Conservation (phyloP, 2,113 vertebrate genomes). For the Bostrychus sinensis region DNA sequence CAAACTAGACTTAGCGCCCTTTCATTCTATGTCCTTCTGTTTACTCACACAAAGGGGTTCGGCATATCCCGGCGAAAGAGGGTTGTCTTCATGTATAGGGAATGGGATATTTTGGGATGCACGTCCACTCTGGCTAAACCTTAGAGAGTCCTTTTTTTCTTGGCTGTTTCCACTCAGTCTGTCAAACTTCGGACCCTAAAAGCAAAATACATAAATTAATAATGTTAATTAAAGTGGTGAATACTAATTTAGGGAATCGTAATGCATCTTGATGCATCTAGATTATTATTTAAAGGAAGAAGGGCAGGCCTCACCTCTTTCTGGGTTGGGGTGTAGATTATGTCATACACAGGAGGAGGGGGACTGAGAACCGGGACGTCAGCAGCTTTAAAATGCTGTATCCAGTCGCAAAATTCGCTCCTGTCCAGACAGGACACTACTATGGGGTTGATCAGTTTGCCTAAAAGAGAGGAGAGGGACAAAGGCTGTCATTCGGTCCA, state of each 20-base stretch:
- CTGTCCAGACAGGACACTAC: constrained; percentile 78
- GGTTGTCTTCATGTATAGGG: constrained; percentile 65
- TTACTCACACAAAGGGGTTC: constrained; percentile 86
- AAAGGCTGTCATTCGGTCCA: constrained; percentile 67
- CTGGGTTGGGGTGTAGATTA: constrained; percentile 80
- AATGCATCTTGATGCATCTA: not conserved
- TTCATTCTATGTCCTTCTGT: constrained; percentile 1
- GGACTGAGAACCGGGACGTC: constrained; percentile 78
- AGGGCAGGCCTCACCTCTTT: constrained; percentile 65
- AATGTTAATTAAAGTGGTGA: constrained; percentile 3
- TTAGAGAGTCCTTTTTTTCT: constrained; percentile 43
- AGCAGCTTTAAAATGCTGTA: constrained; percentile 77
- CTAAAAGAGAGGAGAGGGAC: constrained; percentile 60
- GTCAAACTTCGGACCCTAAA: constrained; percentile 70
- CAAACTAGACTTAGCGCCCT: constrained; percentile 32
- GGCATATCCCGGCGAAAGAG: constrained; percentile 76
- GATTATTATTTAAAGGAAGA: constrained; percentile 6
- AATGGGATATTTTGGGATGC: constrained; percentile 70
- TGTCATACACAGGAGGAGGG: constrained; percentile 79
- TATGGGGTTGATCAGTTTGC: constrained; percentile 84
- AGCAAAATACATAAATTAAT: constrained; percentile 14
- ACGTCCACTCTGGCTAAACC: constrained; percentile 49
- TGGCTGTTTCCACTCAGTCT: constrained; percentile 72
- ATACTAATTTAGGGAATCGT: constrained; percentile 18
- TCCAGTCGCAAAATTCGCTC: constrained; percentile 78